Evolutionary conservation across 2,888 invertebrate species (phyloP), one percentile per base, ranked within the genome.

Genomic region (Willowsia nigromaculata): DNA sequence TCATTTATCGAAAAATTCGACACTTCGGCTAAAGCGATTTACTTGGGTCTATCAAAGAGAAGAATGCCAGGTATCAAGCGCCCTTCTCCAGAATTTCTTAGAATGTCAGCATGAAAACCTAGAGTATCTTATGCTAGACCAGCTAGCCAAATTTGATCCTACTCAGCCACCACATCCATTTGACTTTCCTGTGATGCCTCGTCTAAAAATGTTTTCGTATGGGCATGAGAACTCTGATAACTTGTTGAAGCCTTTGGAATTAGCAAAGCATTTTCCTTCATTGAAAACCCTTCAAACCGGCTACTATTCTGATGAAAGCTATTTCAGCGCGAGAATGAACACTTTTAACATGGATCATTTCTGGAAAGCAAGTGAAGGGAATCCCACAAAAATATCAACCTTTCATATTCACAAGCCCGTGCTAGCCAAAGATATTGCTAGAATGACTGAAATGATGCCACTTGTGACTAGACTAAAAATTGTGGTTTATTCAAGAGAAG

Each of bases 331-430:
- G 7, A 33, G 87, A 71, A 87, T 87, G 87, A 87, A 87, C 22
- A 87, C 56, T 71, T 87, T 87, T 56, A 81, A 87, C 11, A 87
- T 87, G 81, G 7, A 27, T 9, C 9, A 47, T n/a, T 87, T 87
- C 33, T 87, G 87, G 87, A 13, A 53, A n/a, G 7, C 13, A 7
- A 25, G 9, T 53, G 15, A n/a, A 18, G 7, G 22, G 1, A 15
- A 53, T 1, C n/a, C 81, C 15, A 87, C 87, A 4, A 33, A 27
- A 59, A 81, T 87, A 25, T 59, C 87, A 0, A 81, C 81, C 7
- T 81, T 87, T 18, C 87, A 87, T 18, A 87, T 87, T 27, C 81
- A 87, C 71, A 87, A 87, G 22, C 81, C 87, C 7, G 87, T 87
- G 9, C 53, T 87, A 18, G 87, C 87, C 18, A 50, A 37, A 33